These are phyloP conservation scores for Lasioglossum malachurum DNA, from an alignment of 2,888 invertebrate genomes.

Conservation along the genomic window DNA sequence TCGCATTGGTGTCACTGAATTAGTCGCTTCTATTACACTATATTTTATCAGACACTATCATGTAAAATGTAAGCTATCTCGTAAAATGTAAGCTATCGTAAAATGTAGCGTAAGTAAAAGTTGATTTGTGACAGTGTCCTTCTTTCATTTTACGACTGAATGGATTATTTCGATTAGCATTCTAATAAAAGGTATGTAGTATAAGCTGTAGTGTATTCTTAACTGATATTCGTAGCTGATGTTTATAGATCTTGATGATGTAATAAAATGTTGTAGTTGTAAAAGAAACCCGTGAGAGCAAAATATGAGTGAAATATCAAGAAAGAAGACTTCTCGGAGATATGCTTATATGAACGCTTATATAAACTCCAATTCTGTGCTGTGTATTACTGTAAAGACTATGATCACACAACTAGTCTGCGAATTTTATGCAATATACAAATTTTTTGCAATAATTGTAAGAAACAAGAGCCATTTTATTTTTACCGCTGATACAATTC, in stretches of 20 bases:
- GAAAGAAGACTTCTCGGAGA: background rate
- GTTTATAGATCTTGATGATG: slow-evolving; percentile 3
- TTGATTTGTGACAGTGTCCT: background rate
- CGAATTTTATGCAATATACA: background rate
- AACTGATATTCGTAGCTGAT: background rate
- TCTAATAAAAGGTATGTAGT: background rate
- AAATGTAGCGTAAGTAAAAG: background rate
- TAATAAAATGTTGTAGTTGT: slow-evolving; percentile 2
- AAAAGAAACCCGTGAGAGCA: background rate
- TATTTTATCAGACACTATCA: background rate
- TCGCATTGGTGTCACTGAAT: background rate
- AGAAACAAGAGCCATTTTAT: background rate
- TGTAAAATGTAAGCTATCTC: background rate
- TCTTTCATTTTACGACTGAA: slow-evolving; percentile 3
- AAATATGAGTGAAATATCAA: background rate
- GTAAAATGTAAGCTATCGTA: background rate
- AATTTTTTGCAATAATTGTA: background rate
- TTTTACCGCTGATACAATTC: background rate
- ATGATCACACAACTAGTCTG: background rate
- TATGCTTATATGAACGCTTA: background rate
- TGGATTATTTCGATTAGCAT: background rate
- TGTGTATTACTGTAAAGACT: background rate
- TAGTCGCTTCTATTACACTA: background rate
- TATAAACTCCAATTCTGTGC: background rate
- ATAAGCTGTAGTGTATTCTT: background rate